Base-by-base conservation (phyloP, 2,797 vertebrate species). In the Myotis pilosus region DNA sequence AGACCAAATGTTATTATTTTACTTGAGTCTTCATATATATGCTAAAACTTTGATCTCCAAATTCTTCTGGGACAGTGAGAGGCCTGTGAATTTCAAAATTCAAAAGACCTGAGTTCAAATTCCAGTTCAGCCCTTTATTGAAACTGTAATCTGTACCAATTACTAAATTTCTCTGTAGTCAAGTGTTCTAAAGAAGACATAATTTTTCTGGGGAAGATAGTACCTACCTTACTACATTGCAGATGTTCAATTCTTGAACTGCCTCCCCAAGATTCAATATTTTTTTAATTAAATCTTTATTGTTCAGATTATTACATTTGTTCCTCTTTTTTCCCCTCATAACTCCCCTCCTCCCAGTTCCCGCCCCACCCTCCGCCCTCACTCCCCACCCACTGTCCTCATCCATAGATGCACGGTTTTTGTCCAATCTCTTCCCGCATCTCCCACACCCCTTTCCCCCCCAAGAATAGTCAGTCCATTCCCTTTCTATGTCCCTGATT, bases 81-180 rank as follows among this genome's bases (percentile, higher is more conserved):
- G 93, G 51, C 78, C 33, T 87, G 41, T 28, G n/a, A 89, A 75
- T 89, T 86, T 83, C 51, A 64, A 92, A 94, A 69, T 64, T 15
- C 71, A 82, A 69, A 94, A 93, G 36, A 82, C 8, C 17, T 89
- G 47, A 94, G 5, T 84, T 76, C 47, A 91, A 92, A 91, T 94
- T 82, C 16, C 25, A 95, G 17, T 11, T 84, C 47, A 87, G 66
- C 36, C 12, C 23, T 87, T 75, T 87, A 92, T n/a, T 66, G 44
- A 75, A 28, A 23, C 28, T 66, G 4, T 72, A 82, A 82, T 16
- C 33, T 53, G 36, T 60, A 12, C n/a, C 72, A 85, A 19, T 74
- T 87, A 80, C 23, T 53, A 78, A 55, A 53, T 91, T 89, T 86
- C 53, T 92, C 78, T 88, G 8, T 93, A 80, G 38, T 78, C 36